These are phyloP conservation scores for Puma concolor DNA, from an alignment of 2,113 vertebrate genomes.

Conservation along the genomic window DNA sequence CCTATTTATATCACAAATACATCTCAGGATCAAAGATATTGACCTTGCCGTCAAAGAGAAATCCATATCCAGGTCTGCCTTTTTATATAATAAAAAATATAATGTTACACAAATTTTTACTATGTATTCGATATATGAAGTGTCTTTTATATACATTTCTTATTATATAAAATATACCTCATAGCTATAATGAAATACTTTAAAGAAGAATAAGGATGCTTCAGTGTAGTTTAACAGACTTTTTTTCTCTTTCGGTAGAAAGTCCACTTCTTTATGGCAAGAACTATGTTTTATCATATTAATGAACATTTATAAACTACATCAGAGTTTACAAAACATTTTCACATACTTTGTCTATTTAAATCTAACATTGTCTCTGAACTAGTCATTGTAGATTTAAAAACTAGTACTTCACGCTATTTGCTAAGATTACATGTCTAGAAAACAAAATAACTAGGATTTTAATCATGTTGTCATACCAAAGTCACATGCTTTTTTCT, in stretches of 20 bases:
- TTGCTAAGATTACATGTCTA: neutral
- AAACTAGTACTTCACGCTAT: neutral
- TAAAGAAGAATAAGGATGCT: neutral
- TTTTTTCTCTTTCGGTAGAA: neutral
- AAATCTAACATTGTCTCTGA: neutral
- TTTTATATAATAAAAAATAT: neutral
- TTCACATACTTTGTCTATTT: conserved; percentile 12
- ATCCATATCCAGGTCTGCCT: neutral
- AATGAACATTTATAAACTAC: neutral
- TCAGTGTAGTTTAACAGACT: neutral
- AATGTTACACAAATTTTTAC: neutral
- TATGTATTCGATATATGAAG: neutral
- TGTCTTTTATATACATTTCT: neutral
- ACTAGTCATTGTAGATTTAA: neutral
- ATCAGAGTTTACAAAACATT: neutral
- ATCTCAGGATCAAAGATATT: neutral
- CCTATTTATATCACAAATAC: conserved; percentile 32
- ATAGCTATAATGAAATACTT: neutral
- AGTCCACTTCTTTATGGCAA: neutral
- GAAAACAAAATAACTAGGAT: neutral
- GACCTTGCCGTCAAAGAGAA: neutral
- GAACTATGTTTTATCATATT: neutral
- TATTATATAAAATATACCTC: neutral
- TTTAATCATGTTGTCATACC: neutral
- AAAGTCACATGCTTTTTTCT: neutral